Percentiles rank a stretch among this genome's conserved stretches.
Conservation (phyloP, 2,888 invertebrate species). For the Cheilosia vernalis region DNA sequence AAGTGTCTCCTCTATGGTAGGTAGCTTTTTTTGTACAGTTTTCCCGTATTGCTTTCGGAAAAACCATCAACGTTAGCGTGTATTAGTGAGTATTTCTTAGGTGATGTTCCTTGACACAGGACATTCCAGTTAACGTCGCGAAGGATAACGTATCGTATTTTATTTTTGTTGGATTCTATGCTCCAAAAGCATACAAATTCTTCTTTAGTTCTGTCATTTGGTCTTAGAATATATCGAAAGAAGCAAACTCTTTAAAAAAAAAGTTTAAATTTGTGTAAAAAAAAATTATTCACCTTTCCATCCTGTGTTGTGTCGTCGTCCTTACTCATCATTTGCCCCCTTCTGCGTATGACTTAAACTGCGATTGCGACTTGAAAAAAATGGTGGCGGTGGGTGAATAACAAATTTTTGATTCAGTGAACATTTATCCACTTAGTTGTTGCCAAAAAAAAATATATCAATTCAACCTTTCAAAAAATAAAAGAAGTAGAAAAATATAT, state of each 20-base stretch:
- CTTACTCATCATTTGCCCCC: conserved; percentile 7
- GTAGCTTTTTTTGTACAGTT: conserved; percentile 30
- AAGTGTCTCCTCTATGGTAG: conserved; percentile 34
- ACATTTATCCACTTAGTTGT: not conserved
- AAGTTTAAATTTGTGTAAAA: not conserved
- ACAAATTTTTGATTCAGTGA: not conserved
- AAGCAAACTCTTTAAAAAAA: not conserved
- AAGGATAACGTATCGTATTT: conserved; percentile 69
- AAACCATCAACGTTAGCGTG: conserved; percentile 32
- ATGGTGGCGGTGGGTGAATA: conserved; percentile 43
- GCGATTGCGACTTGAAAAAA: conserved; percentile 7
- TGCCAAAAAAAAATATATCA: not conserved
- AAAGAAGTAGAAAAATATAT: conserved; percentile 1
- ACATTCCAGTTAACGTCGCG: conserved; percentile 70
- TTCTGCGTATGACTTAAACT: conserved; percentile 33
- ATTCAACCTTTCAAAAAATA: no score
- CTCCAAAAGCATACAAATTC: conserved; percentile 62
- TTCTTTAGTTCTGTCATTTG: conserved; percentile 52
- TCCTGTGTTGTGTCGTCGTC: conserved; percentile 39
- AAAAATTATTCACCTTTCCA: conserved; percentile 32
- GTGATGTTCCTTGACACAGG: conserved; percentile 50
- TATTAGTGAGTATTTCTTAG: conserved; percentile 61
- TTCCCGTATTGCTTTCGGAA: conserved; percentile 1
- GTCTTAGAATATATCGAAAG: conserved; percentile 7
- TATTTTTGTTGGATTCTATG: conserved; percentile 67